phyloP scores from a whole-genome alignment of 2,113 vertebrate species.

The Caranx melampygus region DNA sequence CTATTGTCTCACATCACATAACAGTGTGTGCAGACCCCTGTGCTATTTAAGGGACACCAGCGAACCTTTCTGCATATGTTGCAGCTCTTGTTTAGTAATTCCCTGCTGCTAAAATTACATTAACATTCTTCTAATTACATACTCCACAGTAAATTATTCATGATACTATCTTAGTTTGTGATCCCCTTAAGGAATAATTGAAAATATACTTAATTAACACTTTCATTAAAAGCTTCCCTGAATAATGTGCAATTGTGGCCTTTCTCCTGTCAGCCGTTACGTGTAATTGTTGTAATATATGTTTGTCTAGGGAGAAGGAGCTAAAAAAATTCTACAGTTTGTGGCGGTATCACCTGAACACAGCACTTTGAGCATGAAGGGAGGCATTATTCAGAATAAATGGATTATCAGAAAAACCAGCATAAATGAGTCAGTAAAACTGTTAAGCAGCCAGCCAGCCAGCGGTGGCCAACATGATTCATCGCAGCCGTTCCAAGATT shows the following conservation, averaged over 20 bases:
- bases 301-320: constrained; percentile 44
- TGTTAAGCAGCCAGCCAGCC: constrained; percentile 80
- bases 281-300: constrained; percentile 55
- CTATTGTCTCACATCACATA: constrained; percentile 42
- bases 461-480: constrained; percentile 78
- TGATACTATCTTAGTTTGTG: constrained; percentile 48
- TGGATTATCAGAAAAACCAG: constrained; percentile 78
- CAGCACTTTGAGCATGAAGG: constrained; percentile 76
- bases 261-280: constrained; percentile 49
- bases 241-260: constrained; percentile 59
- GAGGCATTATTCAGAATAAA: constrained; percentile 80
- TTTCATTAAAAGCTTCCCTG: constrained; percentile 59
- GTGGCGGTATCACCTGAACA: constrained; percentile 68
- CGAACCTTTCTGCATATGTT: constrained; percentile 23
- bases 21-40: not conserved
- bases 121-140: constrained; percentile 58
- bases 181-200: constrained; percentile 59
- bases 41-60: constrained; percentile 28
- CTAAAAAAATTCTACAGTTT: constrained; percentile 40
- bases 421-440: constrained; percentile 82
- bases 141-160: constrained; percentile 54
- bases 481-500: constrained; percentile 75
- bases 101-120: constrained; percentile 38
- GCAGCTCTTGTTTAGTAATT: constrained; percentile 19
- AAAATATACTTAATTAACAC: constrained; percentile 70